Evolutionary conservation across 2,888 invertebrate species (phyloP).

Genomic region (Microctonus brassicae): DNA sequence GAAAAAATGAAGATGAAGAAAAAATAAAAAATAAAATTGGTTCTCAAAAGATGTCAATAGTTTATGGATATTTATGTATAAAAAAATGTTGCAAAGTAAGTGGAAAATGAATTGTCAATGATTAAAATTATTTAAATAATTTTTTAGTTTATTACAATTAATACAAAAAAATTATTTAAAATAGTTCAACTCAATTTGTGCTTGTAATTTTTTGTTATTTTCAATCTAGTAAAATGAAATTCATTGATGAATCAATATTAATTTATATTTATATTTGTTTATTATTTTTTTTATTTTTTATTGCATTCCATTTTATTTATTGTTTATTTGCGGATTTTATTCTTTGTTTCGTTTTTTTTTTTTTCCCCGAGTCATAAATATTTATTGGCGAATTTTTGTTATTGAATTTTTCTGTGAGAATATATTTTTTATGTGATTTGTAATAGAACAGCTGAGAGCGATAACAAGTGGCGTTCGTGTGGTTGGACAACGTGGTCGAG

Average conservation of each 20-base stretch:
- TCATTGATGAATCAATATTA: too few species aligned
- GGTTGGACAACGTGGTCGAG: slow-evolving; percentile 35
- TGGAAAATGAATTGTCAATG: background rate
- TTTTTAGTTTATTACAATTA: too few species aligned
- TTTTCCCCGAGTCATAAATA: background rate
- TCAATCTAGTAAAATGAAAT: too few species aligned
- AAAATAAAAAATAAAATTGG: slow-evolving; percentile 16
- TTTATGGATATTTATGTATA: background rate
- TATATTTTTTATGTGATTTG: slow-evolving; percentile 2
- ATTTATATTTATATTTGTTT: too few species aligned
- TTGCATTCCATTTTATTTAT: too few species aligned
- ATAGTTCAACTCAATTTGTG: too few species aligned
- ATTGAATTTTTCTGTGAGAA: background rate
- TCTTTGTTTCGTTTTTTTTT: too few species aligned
- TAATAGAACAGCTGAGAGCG: slow-evolving; percentile 7
- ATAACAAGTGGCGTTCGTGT: slow-evolving; percentile 23
- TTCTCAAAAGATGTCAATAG: background rate
- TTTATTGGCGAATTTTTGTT: background rate
- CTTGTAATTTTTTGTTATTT: too few species aligned
- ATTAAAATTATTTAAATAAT: too few species aligned
- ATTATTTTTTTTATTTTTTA: too few species aligned
- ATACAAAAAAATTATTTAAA: too few species aligned
- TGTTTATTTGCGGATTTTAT: too few species aligned
- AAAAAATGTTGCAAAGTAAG: background rate
- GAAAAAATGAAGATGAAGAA: slow-evolving; percentile 23